phyloP scores from a whole-genome alignment of 1,140 invertebrate genomes.

The Pseudachorutes palmiensis region DNA sequence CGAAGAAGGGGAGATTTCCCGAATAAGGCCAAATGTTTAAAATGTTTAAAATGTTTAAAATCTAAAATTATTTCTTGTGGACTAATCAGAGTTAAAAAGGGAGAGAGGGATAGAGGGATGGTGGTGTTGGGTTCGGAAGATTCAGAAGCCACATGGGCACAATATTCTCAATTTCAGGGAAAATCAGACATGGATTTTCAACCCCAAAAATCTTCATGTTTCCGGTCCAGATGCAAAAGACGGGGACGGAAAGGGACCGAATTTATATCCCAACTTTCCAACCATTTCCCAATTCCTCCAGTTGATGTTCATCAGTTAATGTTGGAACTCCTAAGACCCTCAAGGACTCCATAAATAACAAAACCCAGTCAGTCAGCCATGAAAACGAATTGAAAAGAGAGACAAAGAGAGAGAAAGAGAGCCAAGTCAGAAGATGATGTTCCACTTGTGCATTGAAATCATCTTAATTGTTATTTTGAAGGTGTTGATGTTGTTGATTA shows the following conservation, averaged over 20 bases:
- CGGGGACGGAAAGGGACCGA: background rate
- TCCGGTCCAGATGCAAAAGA: slow-evolving; percentile 38
- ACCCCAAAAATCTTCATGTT: slow-evolving; percentile 33
- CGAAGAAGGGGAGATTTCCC: slow-evolving; percentile 1
- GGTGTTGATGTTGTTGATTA: too few species aligned
- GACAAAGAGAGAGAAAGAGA: too few species aligned
- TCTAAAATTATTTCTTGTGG: background rate
- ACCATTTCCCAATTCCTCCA: slow-evolving; percentile 12
- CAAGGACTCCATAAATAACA: background rate
- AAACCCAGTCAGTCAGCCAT: background rate
- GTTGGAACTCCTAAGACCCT: background rate
- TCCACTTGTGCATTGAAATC: too few species aligned
- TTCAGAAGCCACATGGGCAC: slow-evolving; percentile 7
- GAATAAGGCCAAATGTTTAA: slow-evolving; percentile 9
- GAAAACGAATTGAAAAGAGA: background rate
- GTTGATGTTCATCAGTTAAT: slow-evolving; percentile 12
- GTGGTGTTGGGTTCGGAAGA: background rate
- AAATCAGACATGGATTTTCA: slow-evolving; percentile 27
- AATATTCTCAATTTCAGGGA: slow-evolving; percentile 24
- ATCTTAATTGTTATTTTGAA: too few species aligned
- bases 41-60: background rate
- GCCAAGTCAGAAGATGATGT: too few species aligned
- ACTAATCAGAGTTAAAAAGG: background rate
- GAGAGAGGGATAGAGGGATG: background rate
- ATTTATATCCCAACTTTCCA: slow-evolving; percentile 26